Percentiles rank a stretch among this genome's conserved stretches.
These are phyloP conservation scores for Drosophila subsilvestris DNA, from an alignment of 2,888 invertebrate genomes.

Conservation along the genomic window DNA sequence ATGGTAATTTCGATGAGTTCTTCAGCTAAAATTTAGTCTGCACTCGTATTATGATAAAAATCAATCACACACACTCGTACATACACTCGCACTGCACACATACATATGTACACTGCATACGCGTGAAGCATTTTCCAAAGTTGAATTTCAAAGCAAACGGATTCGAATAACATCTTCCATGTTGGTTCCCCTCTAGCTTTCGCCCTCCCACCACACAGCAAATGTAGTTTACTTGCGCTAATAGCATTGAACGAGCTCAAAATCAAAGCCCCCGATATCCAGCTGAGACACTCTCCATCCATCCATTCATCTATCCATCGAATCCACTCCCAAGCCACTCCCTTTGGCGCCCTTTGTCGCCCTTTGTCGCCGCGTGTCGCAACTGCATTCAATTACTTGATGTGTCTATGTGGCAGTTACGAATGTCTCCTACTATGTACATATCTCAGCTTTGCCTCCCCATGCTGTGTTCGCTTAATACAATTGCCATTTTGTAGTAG, in stretches of 20 bases:
- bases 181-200: neutral
- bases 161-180: constrained; percentile 19
- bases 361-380: constrained; percentile 34
- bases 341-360: constrained; percentile 1
- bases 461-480: constrained; percentile 32
- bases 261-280: constrained; percentile 55
- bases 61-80: neutral
- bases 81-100: too few relatives aligned
- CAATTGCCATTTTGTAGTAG: constrained; percentile 69
- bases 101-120: too few relatives aligned
- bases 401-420: constrained; percentile 64
- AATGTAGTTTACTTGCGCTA: constrained; percentile 66
- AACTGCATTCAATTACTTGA: constrained; percentile 77
- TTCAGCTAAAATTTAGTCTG: neutral
- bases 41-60: neutral
- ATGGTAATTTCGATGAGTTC: constrained; percentile 20
- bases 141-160: neutral
- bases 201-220: neutral
- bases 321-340: too few relatives aligned
- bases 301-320: neutral
- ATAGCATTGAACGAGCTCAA: constrained; percentile 62
- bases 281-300: constrained; percentile 38
- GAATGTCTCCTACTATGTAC: constrained; percentile 54
- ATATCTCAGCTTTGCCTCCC: neutral
- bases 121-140: too few relatives aligned